Percentiles rank a stretch among this genome's conserved stretches.
These are phyloP conservation scores for Garrulus glandarius DNA, from an alignment of 2,797 vertebrate species.

Conservation along the genomic window DNA sequence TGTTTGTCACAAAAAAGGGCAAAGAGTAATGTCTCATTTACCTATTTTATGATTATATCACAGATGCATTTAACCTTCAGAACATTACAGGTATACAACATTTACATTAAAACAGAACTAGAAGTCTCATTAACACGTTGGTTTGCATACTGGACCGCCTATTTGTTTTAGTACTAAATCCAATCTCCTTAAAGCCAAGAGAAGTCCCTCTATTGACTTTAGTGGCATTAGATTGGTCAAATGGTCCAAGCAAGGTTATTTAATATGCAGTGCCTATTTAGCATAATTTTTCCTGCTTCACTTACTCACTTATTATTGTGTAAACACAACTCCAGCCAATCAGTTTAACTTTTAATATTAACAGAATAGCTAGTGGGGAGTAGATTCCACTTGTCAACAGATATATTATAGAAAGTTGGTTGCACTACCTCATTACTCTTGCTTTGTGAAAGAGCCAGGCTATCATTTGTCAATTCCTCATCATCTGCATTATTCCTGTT, in stretches of 20 bases:
- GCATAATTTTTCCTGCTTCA: not conserved
- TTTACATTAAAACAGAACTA: not conserved
- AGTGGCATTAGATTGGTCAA: not conserved
- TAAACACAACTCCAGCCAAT: not conserved
- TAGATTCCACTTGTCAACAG: slow-evolving; percentile 67
- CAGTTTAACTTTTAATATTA: slow-evolving; percentile 23
- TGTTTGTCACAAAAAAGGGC: not conserved
- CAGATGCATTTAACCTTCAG: not conserved
- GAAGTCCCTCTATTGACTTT: not conserved
- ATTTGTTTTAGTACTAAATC: not conserved
- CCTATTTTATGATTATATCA: not conserved
- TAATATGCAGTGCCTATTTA: not conserved
- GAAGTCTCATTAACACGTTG: not conserved
- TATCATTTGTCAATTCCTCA: slow-evolving; percentile 97
- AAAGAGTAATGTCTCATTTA: not conserved
- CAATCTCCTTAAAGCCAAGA: slow-evolving; percentile 11
- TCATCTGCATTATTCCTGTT: slow-evolving; percentile 88
- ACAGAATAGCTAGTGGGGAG: slow-evolving; percentile 29
- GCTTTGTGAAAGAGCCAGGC: slow-evolving; percentile 92
- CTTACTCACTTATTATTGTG: not conserved
- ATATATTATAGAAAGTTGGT: slow-evolving; percentile 80
- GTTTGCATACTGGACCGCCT: not conserved
- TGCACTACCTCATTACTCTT: slow-evolving; percentile 94
- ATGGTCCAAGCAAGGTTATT: not conserved
- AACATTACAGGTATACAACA: not conserved